Evolutionary conservation across 2,888 invertebrate species (phyloP).

Genomic region (Chaitophorus viminalis): DNA sequence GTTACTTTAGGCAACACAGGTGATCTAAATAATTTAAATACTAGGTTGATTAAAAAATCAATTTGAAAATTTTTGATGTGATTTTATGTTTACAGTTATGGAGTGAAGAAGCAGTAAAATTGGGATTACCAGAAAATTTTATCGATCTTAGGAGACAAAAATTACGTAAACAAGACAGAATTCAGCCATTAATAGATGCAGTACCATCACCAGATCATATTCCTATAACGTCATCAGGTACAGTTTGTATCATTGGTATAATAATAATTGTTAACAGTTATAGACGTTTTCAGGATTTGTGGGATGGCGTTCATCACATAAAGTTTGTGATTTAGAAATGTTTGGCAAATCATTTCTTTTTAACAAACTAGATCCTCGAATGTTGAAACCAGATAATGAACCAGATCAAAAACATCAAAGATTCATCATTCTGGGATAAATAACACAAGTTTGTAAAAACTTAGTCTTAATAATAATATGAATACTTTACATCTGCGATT

Average conservation of each 20-base stretch:
- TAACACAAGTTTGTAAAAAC: not conserved
- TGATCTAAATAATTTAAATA: not conserved
- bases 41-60: not conserved
- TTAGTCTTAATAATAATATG: not conserved
- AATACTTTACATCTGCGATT: not conserved
- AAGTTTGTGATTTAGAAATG: slow-evolving; percentile 68
- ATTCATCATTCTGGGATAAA: slow-evolving; percentile 49
- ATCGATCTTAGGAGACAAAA: slow-evolving; percentile 46
- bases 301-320: slow-evolving; percentile 69
- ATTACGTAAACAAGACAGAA: slow-evolving; percentile 43
- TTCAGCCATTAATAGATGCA: slow-evolving; percentile 24
- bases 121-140: slow-evolving; percentile 50
- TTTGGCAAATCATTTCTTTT: slow-evolving; percentile 65
- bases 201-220: slow-evolving; percentile 30
- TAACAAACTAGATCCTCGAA: slow-evolving; percentile 29
- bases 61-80: not conserved
- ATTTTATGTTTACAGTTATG: slow-evolving; percentile 21
- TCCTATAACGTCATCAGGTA: slow-evolving; percentile 47
- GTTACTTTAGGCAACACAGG: too few relatives aligned
- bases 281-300: slow-evolving; percentile 66
- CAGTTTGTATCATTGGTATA: not conserved
- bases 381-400: slow-evolving; percentile 49
- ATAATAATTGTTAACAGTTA: not conserved
- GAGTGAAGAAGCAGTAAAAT: slow-evolving; percentile 41
- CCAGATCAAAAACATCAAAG: slow-evolving; percentile 52